Evolutionary conservation across 2,888 invertebrate species (phyloP).

Genomic region (Muschampia plurimacula): DNA sequence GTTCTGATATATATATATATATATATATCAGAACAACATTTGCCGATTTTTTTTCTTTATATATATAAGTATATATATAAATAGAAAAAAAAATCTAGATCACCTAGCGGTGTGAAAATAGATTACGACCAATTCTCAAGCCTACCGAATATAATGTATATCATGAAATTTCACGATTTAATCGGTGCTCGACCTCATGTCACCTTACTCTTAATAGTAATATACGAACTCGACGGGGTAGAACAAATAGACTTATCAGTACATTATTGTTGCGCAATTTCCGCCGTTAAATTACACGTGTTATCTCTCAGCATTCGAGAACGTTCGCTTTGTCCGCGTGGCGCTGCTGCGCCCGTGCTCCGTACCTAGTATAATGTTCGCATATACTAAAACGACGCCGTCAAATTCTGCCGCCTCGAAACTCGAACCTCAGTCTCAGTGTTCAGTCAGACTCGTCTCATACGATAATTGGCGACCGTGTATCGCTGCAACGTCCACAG

Average conservation of each 20-base stretch:
- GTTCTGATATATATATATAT: too few species aligned
- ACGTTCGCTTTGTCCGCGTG: conserved; percentile 69
- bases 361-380: neutral
- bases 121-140: too few species aligned
- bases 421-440: neutral
- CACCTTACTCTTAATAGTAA: conserved; percentile 42
- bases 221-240: conserved; percentile 32
- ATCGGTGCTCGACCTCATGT: conserved; percentile 43
- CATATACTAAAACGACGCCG: conserved; percentile 32
- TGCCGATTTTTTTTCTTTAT: too few species aligned
- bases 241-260: conserved; percentile 50
- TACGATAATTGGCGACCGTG: conserved; percentile 18
- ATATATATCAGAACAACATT: too few species aligned
- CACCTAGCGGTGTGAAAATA: too few species aligned
- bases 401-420: conserved; percentile 44
- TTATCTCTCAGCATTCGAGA: conserved; percentile 74
- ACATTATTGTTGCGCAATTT: conserved; percentile 68
- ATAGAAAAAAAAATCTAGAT: too few species aligned
- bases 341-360: conserved; percentile 58
- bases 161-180: conserved; percentile 20
- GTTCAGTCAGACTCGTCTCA: conserved; percentile 5
- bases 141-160: too few species aligned
- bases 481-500: conserved; percentile 28
- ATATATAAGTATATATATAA: too few species aligned
- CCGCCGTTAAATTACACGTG: conserved; percentile 70